phyloP scores from a whole-genome alignment of 1,140 invertebrate species.

The Pseudomyrmex sp. region DNA sequence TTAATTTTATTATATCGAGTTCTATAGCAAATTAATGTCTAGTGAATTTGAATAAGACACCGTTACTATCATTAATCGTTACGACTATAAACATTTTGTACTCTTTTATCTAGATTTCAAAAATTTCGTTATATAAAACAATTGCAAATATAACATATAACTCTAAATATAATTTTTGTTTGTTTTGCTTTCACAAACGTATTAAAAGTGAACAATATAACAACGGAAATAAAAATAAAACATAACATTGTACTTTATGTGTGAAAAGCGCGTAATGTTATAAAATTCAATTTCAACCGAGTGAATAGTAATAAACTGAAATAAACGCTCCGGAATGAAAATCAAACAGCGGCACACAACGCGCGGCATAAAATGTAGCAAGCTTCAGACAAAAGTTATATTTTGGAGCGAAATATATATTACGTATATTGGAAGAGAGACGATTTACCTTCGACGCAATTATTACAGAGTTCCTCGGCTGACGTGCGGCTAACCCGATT shows the following conservation, averaged over 20 bases:
- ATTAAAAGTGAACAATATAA: too few relatives aligned
- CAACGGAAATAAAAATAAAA: too few relatives aligned
- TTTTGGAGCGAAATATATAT: not conserved
- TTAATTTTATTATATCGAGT: not conserved
- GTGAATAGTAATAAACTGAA: too few relatives aligned
- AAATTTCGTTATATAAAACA: not conserved
- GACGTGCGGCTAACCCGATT: slow-evolving; percentile 8
- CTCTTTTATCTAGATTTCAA: not conserved
- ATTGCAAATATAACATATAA: too few relatives aligned
- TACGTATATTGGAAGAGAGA: not conserved
- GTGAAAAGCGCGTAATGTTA: too few relatives aligned
- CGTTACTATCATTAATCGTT: not conserved
- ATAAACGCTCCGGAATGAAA: slow-evolving; percentile 8
- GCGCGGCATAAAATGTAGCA: not conserved
- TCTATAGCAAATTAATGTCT: too few relatives aligned
- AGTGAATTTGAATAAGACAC: not conserved
- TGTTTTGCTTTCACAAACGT: too few relatives aligned
- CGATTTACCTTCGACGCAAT: slow-evolving; percentile 34
- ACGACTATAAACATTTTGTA: not conserved
- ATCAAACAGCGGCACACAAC: slow-evolving; percentile 1
- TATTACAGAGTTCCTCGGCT: slow-evolving; percentile 40
- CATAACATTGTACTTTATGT: too few relatives aligned
- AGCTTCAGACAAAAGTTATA: not conserved
- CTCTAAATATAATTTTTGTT: too few relatives aligned
- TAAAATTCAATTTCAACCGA: too few relatives aligned